Evolutionary conservation across 2,113 vertebrate genomes (phyloP).

Genomic region (Burhinus oedicnemus): DNA sequence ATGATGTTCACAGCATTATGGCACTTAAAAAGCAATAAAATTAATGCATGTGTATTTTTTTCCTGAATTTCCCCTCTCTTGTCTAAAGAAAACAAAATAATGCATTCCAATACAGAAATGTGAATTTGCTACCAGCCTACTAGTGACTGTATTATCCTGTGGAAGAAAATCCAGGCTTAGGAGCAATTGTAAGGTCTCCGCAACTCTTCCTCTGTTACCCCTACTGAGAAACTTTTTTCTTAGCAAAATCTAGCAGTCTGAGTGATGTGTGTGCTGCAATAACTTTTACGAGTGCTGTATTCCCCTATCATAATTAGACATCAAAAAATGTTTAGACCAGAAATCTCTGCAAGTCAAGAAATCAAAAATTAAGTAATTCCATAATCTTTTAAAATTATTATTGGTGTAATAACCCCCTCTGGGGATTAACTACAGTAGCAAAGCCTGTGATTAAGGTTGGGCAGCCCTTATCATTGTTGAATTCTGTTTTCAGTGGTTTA

Average conservation of each 20-base stretch:
- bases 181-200: neutral
- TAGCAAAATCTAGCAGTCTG: neutral
- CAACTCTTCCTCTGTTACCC: neutral
- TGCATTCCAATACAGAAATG: neutral
- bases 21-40: neutral
- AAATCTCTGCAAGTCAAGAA: slow-evolving; percentile 5
- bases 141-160: neutral
- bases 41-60: neutral
- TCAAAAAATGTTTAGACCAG: slow-evolving; percentile 15
- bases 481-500: slow-evolving; percentile 26
- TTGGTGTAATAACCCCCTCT: slow-evolving; percentile 16
- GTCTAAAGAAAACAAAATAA: neutral
- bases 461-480: slow-evolving; percentile 24
- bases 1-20: neutral
- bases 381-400: slow-evolving; percentile 29
- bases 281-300: neutral
- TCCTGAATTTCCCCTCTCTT: neutral
- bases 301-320: neutral
- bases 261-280: neutral
- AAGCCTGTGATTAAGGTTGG: slow-evolving; percentile 33
- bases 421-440: slow-evolving; percentile 7
- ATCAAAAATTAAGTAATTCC: slow-evolving; percentile 29
- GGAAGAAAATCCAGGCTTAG: neutral
- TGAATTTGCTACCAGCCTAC: neutral
- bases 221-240: neutral